Percentiles rank a stretch among this genome's conserved stretches.
phyloP scores from a whole-genome alignment of 2,113 vertebrate species.

The Antechinus flavipes region DNA sequence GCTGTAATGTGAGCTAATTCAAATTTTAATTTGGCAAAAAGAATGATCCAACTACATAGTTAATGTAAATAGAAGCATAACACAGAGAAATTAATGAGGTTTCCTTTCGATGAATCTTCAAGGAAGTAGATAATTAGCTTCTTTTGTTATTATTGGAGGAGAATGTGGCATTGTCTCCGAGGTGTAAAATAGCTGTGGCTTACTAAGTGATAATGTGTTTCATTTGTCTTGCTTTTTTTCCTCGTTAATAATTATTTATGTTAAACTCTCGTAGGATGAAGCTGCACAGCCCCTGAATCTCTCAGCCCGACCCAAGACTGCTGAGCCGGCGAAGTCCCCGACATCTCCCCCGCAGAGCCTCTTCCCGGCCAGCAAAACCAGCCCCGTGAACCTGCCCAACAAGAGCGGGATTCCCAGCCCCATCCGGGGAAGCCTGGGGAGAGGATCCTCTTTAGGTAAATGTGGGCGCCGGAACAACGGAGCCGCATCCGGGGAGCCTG shows the following conservation, averaged over 20 bases:
- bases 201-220: constrained; percentile 84
- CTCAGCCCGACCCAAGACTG: constrained; percentile 96
- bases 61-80: constrained; percentile 93
- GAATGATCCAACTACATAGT: constrained; percentile 91
- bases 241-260: constrained; percentile 84
- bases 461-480: constrained; percentile 44
- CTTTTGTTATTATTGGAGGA: constrained; percentile 88
- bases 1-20: constrained; percentile 95
- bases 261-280: constrained; percentile 93
- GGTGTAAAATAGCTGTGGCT: constrained; percentile 87
- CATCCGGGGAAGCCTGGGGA: constrained; percentile 88
- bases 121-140: constrained; percentile 90
- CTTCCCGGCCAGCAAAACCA: constrained; percentile 94
- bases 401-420: constrained; percentile 96
- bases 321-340: constrained; percentile 93
- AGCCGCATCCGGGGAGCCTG: neutral
- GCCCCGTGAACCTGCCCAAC: constrained; percentile 90
- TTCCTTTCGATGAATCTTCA: constrained; percentile 86
- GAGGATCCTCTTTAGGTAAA: constrained; percentile 97
- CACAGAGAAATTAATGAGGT: constrained; percentile 90
- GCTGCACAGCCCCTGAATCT: constrained; percentile 98
- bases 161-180: constrained; percentile 88
- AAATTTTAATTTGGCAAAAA: constrained; percentile 98
- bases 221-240: constrained; percentile 88
- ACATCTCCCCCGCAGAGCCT: constrained; percentile 95